Conservation (phyloP, 2,113 vertebrate genomes). For the Eonycteris spelaea region DNA sequence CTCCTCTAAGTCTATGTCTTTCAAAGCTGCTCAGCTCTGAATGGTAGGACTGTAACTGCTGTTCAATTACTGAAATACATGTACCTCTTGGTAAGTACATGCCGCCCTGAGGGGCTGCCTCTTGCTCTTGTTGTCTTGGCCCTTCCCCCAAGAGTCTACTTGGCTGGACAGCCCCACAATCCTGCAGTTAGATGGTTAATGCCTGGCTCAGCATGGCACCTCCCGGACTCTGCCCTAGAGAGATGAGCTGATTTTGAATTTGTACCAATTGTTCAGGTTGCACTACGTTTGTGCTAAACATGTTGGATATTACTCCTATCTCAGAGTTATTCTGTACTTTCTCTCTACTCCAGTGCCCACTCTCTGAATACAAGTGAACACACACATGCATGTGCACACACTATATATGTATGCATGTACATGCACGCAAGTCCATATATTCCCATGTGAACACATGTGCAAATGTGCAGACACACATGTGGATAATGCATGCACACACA, state of each 20-base stretch:
- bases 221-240: neutral
- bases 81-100: neutral
- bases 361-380: neutral
- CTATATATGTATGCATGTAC: too few relatives aligned
- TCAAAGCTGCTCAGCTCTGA: neutral
- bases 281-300: neutral
- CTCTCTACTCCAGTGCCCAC: neutral
- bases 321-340: neutral
- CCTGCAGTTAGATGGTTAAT: neutral
- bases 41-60: neutral
- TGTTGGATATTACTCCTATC: neutral
- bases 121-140: neutral
- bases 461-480: neutral
- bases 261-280: neutral
- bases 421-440: neutral
- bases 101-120: neutral
- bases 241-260: neutral
- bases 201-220: neutral
- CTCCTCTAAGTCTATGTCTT: neutral
- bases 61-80: neutral
- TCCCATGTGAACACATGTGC: neutral
- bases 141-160: neutral
- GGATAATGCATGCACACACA: neutral
- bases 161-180: neutral
- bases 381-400: neutral